These are phyloP conservation scores for Panagrolaimus sp. DNA, from an alignment of 1,140 invertebrate species.

Conservation along the genomic window DNA sequence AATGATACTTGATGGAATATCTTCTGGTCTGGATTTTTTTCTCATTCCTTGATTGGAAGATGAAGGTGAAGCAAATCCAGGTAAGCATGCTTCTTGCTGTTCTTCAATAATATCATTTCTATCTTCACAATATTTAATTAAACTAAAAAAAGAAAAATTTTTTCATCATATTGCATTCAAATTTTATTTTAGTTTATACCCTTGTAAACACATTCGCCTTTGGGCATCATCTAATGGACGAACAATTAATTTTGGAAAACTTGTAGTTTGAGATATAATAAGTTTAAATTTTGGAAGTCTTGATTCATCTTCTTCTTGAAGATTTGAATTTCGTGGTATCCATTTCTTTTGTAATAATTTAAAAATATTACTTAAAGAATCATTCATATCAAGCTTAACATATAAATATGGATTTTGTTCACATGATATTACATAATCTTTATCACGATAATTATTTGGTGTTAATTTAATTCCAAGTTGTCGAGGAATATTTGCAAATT, in stretches of 20 bases:
- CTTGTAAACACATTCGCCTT: neutral
- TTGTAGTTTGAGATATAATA: neutral
- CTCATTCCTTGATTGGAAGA: neutral
- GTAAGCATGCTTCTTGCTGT: neutral
- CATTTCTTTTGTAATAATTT: conserved; percentile 36
- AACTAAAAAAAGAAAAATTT: neutral
- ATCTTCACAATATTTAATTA: conserved; percentile 9
- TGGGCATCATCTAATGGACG: conserved; percentile 18
- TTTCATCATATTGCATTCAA: no score
- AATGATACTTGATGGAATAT: conserved; percentile 2
- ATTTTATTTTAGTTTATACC: neutral
- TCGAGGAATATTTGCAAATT: conserved; percentile 26
- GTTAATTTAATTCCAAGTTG: conserved; percentile 29
- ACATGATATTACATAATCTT: conserved; percentile 38
- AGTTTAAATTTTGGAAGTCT: neutral
- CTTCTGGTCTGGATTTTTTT: neutral
- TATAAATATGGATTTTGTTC: conserved; percentile 43
- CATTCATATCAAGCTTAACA: conserved; percentile 35
- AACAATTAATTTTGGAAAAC: neutral
- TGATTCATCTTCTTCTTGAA: neutral
- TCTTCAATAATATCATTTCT: neutral
- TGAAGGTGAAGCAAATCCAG: neutral
- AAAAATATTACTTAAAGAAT: conserved; percentile 33
- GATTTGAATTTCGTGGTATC: neutral
- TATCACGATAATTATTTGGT: conserved; percentile 31